phyloP scores from a whole-genome alignment of 2,888 invertebrate genomes.

The Orthosia incerta region DNA sequence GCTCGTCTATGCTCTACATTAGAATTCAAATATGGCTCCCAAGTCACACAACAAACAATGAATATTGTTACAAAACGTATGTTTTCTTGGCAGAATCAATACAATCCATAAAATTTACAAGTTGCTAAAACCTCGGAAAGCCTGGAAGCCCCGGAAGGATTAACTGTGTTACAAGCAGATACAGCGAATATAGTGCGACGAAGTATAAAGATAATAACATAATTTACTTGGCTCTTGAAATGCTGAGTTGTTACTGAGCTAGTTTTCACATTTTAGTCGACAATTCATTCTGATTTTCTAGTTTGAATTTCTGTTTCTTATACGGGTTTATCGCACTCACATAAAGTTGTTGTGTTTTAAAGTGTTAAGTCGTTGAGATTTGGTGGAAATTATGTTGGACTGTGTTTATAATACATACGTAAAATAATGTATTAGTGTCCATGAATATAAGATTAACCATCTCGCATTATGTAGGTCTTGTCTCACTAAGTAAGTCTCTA shows the following conservation, averaged over 20 bases:
- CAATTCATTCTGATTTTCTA: too few species aligned
- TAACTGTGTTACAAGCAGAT: constrained; percentile 28
- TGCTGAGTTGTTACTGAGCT: constrained; percentile 35
- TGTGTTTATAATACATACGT: too few species aligned
- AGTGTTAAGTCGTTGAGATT: too few species aligned
- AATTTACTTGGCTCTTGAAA: constrained; percentile 46
- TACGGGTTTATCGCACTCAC: too few species aligned
- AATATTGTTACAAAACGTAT: constrained; percentile 11
- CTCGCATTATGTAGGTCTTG: too few species aligned
- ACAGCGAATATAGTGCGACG: constrained; percentile 27
- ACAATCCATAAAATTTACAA: constrained; percentile 44
- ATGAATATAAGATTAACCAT: too few species aligned
- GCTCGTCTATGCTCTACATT: not conserved
- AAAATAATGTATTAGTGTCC: too few species aligned
- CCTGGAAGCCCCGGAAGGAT: too few species aligned
- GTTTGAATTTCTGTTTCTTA: too few species aligned
- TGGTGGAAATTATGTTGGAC: too few species aligned
- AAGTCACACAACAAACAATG: constrained; percentile 9
- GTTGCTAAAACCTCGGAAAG: constrained; percentile 26
- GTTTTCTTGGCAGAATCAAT: constrained; percentile 35
- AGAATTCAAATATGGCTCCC: not conserved
- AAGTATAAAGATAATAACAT: constrained; percentile 51
- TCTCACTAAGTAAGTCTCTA: too few species aligned
- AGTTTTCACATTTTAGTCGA: constrained; percentile 17
- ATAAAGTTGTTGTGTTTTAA: too few species aligned